These are phyloP conservation scores for Leptobrachium leishanense DNA, from an alignment of 2,113 vertebrate genomes.

Conservation along the genomic window DNA sequence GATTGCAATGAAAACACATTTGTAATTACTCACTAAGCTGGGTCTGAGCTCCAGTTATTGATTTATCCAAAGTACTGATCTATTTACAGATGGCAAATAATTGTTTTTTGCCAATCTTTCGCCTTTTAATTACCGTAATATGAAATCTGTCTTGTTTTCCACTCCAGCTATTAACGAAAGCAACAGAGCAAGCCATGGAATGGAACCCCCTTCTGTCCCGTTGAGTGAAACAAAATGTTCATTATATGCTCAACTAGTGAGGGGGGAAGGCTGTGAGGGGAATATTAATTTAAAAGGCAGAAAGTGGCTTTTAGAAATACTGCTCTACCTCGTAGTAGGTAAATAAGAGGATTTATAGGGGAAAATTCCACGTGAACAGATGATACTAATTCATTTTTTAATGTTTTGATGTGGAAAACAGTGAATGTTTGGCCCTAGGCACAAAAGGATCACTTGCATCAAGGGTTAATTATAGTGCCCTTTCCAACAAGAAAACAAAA, in stretches of 20 bases:
- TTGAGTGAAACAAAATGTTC: conserved; percentile 47
- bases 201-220: conserved; percentile 40
- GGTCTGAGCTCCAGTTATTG: conserved; percentile 46
- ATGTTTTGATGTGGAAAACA: not conserved
- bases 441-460: not conserved
- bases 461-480: conserved; percentile 9
- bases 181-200: conserved; percentile 31
- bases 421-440: not conserved
- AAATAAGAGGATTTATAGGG: not conserved
- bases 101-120: conserved; percentile 49
- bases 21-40: conserved; percentile 47
- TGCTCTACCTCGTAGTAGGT: conserved; percentile 25
- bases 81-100: conserved; percentile 50
- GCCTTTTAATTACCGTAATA: conserved; percentile 49
- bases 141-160: conserved; percentile 50
- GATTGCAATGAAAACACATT: conserved; percentile 43
- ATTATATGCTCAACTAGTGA: conserved; percentile 37
- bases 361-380: not conserved
- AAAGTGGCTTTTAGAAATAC: conserved; percentile 12
- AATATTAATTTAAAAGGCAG: conserved; percentile 38
- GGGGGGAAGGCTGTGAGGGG: conserved; percentile 33
- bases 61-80: conserved; percentile 50
- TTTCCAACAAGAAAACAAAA: not conserved
- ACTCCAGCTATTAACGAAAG: conserved; percentile 48
- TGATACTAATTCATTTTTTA: not conserved